Percentiles rank a stretch among this genome's conserved stretches.
Evolutionary conservation across 2,113 vertebrate genomes (phyloP).

Genomic region (Neofelis nebulosa): DNA sequence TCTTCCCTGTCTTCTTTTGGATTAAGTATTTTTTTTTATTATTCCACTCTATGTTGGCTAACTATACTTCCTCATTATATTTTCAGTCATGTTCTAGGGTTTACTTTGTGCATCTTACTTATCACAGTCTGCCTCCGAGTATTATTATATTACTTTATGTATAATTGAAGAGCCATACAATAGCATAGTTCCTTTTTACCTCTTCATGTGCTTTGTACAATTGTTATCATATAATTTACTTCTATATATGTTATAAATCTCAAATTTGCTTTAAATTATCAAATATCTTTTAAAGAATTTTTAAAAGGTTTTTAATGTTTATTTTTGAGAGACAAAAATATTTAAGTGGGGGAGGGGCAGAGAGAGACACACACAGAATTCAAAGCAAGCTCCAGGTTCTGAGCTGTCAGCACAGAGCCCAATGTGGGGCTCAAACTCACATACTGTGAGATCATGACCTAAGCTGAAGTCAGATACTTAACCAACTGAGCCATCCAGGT

Average conservation of each 20-base stretch:
- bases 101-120: background rate
- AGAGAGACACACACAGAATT: too few relatives aligned
- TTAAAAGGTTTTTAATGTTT: too few relatives aligned
- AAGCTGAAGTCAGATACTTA: too few relatives aligned
- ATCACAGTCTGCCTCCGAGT: background rate
- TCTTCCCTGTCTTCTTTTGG: background rate
- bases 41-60: background rate
- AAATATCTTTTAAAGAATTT: background rate
- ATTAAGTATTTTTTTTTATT: background rate
- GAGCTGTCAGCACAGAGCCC: too few relatives aligned
- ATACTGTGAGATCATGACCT: too few relatives aligned
- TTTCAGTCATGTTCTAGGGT: background rate
- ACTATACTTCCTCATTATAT: background rate
- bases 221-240: background rate
- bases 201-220: background rate
- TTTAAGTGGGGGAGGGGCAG: too few relatives aligned
- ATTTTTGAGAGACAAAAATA: too few relatives aligned
- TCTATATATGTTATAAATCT: background rate
- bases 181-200: background rate
- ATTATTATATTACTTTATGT: background rate
- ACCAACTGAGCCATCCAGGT: too few relatives aligned
- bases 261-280: background rate
- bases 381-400: too few relatives aligned
- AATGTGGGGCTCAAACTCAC: too few relatives aligned
- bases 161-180: background rate